These are phyloP conservation scores for Cephalopterus ornatus DNA, from an alignment of 2,113 vertebrate species.

Conservation along the genomic window DNA sequence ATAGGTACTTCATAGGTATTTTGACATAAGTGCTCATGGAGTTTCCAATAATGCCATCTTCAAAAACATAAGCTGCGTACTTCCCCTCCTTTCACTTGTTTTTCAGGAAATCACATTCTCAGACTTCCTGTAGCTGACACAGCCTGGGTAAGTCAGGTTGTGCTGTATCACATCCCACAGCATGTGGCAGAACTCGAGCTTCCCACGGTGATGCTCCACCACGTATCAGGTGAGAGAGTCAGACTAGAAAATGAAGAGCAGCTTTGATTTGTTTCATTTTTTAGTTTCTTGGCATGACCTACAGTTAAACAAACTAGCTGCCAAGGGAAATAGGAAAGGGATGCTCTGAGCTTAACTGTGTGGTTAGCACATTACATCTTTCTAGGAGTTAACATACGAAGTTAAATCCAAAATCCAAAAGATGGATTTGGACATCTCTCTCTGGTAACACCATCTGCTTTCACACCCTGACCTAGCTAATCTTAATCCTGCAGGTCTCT, in stretches of 20 bases:
- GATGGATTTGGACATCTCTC: not conserved
- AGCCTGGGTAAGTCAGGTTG: not conserved
- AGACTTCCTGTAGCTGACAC: slow-evolving; percentile 35
- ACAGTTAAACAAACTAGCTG: slow-evolving; percentile 29
- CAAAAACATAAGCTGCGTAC: slow-evolving; percentile 40
- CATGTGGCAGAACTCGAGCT: not conserved
- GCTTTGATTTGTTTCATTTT: not conserved
- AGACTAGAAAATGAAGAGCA: not conserved
- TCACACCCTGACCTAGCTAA: not conserved
- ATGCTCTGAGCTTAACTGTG: slow-evolving; percentile 16
- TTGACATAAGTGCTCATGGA: not conserved
- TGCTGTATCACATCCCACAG: not conserved
- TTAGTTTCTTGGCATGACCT: not conserved
- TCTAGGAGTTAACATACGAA: slow-evolving; percentile 10
- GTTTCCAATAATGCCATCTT: slow-evolving; percentile 52
- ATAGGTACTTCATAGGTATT: not conserved
- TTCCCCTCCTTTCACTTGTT: slow-evolving; percentile 56
- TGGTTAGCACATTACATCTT: slow-evolving; percentile 12
- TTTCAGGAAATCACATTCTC: slow-evolving; percentile 58
- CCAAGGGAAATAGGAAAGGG: slow-evolving; percentile 47
- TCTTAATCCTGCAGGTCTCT: not conserved
- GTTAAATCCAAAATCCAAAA: not conserved
- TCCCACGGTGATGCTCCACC: not conserved
- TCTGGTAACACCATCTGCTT: not conserved
- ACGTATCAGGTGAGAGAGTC: not conserved